Evolutionary conservation across 2,888 invertebrate species (phyloP), one percentile per base, ranked within the genome.

Genomic region (Drosophila infuscata): DNA sequence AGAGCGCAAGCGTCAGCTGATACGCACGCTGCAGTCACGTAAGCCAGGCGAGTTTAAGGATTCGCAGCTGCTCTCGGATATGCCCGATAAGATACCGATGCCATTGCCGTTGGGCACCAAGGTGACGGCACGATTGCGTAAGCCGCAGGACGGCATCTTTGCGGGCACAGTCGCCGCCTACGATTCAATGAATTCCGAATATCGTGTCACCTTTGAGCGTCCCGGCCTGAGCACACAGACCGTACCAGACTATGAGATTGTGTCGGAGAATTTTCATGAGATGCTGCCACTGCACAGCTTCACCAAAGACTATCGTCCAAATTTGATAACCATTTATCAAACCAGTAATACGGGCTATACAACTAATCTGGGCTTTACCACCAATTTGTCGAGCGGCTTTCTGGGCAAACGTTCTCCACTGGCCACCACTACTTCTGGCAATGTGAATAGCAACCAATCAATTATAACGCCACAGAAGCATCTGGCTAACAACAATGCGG

Each of bases 91-190:
- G 94, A 97, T 99, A 87, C 99, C 99, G 3, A 95, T 99, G 94
- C 98, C 98, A 81, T 94, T 99, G 78, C 98, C 98, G 15, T 97
- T 99, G 81, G 99, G 99, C 17, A 98, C 98, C 11, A 98, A 98
- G 94, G 92, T 92, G 4, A 97, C 97, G 63, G 98, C 98, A 11
- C 95, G 99, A 73, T 93, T 99, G 81, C 94, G 99, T 35, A 96
- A 96, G 92, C 98, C 98, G 4, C 98, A 99, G 94, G 99, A 99
- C 94, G 99, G 99, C 7, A 94, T 99, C 57, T 99, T 98, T 90
- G 98, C 97, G 54, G 98, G 98, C 9, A 96, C 96, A 52, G 97
- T 99, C 78, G 99, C 99, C 94, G 99, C 98, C 41, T 97, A 99
- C 30, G 99, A 99, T 91, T 98, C 98, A 7, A 96, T 97, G 6